Evolutionary conservation across 1,140 invertebrate species (phyloP), one percentile per base, ranked within the genome.

Genomic region (Sarcophaga bullata): DNA sequence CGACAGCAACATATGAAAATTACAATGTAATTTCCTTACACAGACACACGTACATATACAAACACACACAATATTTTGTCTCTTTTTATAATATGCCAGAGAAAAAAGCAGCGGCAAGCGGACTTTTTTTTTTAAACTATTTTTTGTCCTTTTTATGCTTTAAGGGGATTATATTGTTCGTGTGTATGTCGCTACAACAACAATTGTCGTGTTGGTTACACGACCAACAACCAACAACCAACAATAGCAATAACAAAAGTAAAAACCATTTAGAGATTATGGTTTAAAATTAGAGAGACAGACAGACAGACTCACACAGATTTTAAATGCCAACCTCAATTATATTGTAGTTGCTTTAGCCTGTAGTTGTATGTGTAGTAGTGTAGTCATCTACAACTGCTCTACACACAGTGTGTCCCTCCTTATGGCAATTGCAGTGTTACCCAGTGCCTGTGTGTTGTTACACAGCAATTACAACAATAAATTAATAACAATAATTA

Each of bases 251-350:
- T 10, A 76, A 17, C 25, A 54, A 10, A 10, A 72, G 62, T 25
- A 25, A 25, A 37, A 19, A 78, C n/a, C 49, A 78, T 78, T 78
- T 78, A 78, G 48, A 78, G 75, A 78, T 78, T 78, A 78, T 78
- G 75, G 75, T 47, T 78, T 78, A 78, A 78, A 78, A 48, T 52
- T 50, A 78, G 48, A 49, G 46, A 68, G 48, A 72, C 19, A 72
- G 62, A 50, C 75, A 78, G 19, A 52, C 25, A 78, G 1, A n/a
- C n/a, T n/a, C 75, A 78, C n/a, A 49, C 75, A 78, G 75, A 78
- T 78, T 78, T 78, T 25, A 25, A 46, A 78, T 78, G 75, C 75
- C 75, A 78, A 78, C 48, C 49, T 52, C 75, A 78, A 78, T 78
- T 78, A 78, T 49, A 78, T 78, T 78, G 50, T 49, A 78, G 75